Base-by-base conservation (phyloP, 1,140 invertebrate species). In the Ips typographus region DNA sequence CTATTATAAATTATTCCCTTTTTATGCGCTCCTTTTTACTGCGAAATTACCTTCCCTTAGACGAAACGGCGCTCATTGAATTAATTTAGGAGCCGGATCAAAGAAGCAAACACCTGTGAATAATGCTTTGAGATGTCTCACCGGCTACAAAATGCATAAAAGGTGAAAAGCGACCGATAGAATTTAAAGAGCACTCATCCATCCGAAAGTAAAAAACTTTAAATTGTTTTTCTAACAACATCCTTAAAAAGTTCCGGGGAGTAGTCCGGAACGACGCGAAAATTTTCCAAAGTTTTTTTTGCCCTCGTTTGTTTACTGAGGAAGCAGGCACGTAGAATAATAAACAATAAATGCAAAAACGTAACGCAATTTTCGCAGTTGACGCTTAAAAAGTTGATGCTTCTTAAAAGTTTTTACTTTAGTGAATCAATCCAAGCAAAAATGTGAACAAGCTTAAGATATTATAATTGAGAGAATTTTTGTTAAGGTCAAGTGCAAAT, bases 1-100 rank as follows among this genome's bases (percentile, higher is more conserved):
- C 67, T 63, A 68, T 68, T 68, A 68, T 68, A 68, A 68, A 68
- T 68, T 68, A 68, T 68, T 68, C 67, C 60, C 67, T 68, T 68
- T 68, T 68, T 68, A 62, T 68, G 42, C 52, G 22, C 44, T 57
- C 59, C 67, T 60, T 68, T 68, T 68, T 59, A 43, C 47, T 52
- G 57, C 58, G 52, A 68, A 63, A 68, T 68, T 68, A 41, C 67
- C 60, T 56, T 52, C 49, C 59, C 60, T 68, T 63, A 57, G 67
- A 62, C 60, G 58, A 68, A 63, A 62, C 67, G 67, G 49, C 51
- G 59, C 52, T 55, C 60, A 68, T 68, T 68, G 67, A 68, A 68
- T 68, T 68, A 68, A 68, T 68, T 68, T 68, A 56, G 51, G 43
- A 63, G 58, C 41, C 40, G 67, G 67, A 68, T 68, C 67, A 68